A percentile compares a stretch with the other conserved stretches of the same genome.
Evolutionary conservation across 2,113 vertebrate species (phyloP).

Genomic region (Bolborhynchus lineola): DNA sequence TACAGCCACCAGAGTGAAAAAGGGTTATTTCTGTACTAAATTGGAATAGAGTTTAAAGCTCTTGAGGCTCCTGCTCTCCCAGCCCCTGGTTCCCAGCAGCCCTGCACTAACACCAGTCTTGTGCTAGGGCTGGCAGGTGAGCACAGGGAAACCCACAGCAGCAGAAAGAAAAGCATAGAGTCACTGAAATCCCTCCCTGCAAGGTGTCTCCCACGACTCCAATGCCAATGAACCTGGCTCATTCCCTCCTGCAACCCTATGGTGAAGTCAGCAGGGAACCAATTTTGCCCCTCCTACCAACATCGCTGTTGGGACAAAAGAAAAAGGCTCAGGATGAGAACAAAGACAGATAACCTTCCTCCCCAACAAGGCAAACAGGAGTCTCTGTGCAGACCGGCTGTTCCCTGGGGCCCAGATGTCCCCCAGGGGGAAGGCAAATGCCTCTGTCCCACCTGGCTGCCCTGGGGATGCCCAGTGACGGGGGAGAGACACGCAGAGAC

Average conservation of each 20-base stretch:
- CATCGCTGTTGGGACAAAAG: not conserved
- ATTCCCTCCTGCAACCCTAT: not conserved
- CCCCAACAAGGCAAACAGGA: not conserved
- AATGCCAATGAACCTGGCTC: not conserved
- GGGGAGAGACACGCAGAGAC: not conserved
- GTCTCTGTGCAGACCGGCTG: accelerated
- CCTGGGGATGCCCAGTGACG: not conserved
- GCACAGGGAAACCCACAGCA: not conserved
- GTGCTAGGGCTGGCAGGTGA: not conserved
- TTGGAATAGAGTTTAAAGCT: not conserved
- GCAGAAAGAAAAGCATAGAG: not conserved
- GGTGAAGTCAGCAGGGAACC: not conserved
- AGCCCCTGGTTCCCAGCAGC: not conserved
- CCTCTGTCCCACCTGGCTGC: not conserved
- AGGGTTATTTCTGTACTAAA: slow-evolving; percentile 34
- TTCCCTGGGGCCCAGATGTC: not conserved
- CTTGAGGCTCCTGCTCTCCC: not conserved
- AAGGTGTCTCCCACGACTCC: accelerated
- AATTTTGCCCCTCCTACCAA: not conserved
- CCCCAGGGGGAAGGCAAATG: not conserved
- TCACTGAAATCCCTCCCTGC: not conserved
- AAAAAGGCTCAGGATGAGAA: not conserved
- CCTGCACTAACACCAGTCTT: not conserved
- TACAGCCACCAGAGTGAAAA: slow-evolving; percentile 34
- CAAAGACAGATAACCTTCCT: not conserved